Conservation (phyloP, 2,113 vertebrate genomes). For the Syrmaticus mikado region DNA sequence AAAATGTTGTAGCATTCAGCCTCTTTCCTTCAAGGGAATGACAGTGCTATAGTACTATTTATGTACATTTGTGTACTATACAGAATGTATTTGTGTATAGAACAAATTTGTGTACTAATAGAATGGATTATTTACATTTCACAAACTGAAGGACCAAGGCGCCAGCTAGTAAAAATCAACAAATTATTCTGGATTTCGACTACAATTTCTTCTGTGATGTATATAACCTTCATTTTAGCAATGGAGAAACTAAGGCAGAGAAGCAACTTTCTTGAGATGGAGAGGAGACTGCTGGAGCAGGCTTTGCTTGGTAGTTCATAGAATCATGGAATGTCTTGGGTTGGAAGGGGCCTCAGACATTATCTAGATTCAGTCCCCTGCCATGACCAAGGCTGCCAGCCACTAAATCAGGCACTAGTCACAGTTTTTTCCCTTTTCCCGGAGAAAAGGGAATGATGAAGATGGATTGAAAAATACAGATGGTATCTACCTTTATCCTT, state of each 20-base stretch:
- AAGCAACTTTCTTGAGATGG: background rate
- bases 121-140: fast-evolving
- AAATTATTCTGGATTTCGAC: background rate
- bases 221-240: background rate
- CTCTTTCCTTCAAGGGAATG: background rate
- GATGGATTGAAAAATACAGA: background rate
- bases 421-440: background rate
- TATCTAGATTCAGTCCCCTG: too few relatives aligned
- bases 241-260: background rate
- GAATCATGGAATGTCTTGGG: too few relatives aligned
- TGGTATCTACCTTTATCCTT: background rate
- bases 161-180: background rate
- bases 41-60: too few relatives aligned
- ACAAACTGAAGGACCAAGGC: background rate
- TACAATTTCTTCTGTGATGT: background rate
- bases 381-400: too few relatives aligned
- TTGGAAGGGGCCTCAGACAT: too few relatives aligned
- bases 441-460: background rate
- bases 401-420: background rate
- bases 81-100: too few relatives aligned
- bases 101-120: too few relatives aligned
- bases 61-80: too few relatives aligned
- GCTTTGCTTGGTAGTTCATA: background rate
- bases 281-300: background rate
- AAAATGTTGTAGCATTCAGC: background rate